Percentiles rank a stretch among this genome's conserved stretches.
Conservation (phyloP, 2,888 invertebrate genomes). For the Eristalis pertinax region DNA sequence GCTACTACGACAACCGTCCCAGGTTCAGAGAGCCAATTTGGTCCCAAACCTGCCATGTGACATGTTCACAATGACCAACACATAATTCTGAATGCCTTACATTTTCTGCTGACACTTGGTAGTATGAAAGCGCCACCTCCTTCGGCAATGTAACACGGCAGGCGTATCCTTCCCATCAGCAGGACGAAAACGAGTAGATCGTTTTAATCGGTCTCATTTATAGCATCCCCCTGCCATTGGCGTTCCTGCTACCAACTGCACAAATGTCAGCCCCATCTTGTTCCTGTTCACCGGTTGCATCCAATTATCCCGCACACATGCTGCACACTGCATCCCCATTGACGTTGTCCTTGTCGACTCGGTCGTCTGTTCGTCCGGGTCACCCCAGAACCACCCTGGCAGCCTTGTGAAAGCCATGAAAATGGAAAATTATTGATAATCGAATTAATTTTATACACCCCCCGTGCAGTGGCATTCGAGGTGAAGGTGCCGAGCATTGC, state of each 20-base stretch:
- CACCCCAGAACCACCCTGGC: not conserved
- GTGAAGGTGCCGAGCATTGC: slow-evolving; percentile 46
- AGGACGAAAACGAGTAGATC: not conserved
- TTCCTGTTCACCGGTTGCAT: not conserved
- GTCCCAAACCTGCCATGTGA: too few species aligned
- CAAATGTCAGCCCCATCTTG: not conserved
- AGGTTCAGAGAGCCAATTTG: too few species aligned
- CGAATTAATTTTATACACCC: slow-evolving; percentile 57
- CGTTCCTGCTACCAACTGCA: not conserved
- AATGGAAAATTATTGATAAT: slow-evolving; percentile 69
- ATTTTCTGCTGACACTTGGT: too few species aligned
- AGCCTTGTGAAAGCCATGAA: slow-evolving; percentile 62
- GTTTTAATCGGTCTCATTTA: not conserved
- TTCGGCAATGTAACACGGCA: not conserved
- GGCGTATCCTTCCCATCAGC: not conserved
- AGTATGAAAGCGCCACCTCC: not conserved
- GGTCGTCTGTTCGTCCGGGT: not conserved
- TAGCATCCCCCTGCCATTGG: not conserved
- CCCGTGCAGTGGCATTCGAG: slow-evolving; percentile 28
- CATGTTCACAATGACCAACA: too few species aligned
- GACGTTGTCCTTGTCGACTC: not conserved
- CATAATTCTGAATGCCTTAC: too few species aligned
- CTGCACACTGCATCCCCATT: not conserved
- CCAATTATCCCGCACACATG: not conserved
- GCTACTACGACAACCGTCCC: too few species aligned